Evolutionary conservation across 2,888 invertebrate species (phyloP).

Genomic region (Lamproptera curius): DNA sequence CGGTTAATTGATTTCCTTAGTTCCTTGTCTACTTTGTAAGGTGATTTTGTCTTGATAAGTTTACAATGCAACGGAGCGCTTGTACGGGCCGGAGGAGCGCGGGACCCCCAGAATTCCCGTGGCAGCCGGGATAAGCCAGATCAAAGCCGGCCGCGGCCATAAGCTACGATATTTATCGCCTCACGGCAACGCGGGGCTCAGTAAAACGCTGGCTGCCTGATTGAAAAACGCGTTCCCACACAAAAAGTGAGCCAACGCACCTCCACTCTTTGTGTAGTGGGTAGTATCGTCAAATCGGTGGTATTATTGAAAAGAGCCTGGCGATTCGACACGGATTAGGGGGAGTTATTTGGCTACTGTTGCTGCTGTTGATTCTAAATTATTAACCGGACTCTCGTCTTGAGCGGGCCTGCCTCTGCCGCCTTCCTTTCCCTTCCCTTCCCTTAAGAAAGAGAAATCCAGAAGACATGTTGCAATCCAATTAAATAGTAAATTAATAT

Average conservation of each 20-base stretch:
- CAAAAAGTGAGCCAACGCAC: constrained; percentile 36
- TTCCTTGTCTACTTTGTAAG: constrained; percentile 11
- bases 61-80: background rate
- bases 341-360: constrained; percentile 64
- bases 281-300: constrained; percentile 40
- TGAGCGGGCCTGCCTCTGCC: constrained; percentile 22
- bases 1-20: constrained; percentile 15
- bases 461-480: too few species aligned
- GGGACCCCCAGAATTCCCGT: constrained; percentile 36
- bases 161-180: constrained; percentile 70
- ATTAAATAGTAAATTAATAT: constrained; percentile 3
- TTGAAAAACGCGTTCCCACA: constrained; percentile 70
- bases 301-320: constrained; percentile 63
- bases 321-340: constrained; percentile 69
- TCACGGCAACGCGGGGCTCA: constrained; percentile 46
- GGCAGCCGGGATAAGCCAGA: constrained; percentile 51
- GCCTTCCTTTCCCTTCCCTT: background rate
- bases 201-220: constrained; percentile 63
- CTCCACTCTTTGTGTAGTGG: constrained; percentile 29
- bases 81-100: background rate
- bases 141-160: constrained; percentile 69
- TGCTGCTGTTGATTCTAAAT: constrained; percentile 62
- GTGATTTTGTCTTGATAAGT: background rate
- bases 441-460: too few species aligned
- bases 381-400: constrained; percentile 57